Conservation (phyloP, 2,113 vertebrate genomes). For the Notarius lentiginosus region DNA sequence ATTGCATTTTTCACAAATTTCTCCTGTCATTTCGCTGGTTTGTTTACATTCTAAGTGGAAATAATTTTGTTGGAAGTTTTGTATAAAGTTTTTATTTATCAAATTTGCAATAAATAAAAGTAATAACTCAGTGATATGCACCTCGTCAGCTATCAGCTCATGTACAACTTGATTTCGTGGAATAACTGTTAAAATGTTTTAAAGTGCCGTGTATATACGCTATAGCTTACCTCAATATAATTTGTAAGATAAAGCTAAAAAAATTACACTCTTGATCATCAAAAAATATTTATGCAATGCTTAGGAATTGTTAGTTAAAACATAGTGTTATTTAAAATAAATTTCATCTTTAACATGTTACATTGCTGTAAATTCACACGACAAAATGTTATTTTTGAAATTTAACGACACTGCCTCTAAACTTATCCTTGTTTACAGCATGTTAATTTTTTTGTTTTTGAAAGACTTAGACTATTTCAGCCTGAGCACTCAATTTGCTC, state of each 20-base stretch:
- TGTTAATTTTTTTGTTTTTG: neutral
- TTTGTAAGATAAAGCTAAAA: neutral
- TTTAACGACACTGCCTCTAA: neutral
- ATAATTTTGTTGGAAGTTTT: no score
- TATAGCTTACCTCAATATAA: neutral
- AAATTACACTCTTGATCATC: neutral
- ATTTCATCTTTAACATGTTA: neutral
- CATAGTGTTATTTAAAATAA: neutral
- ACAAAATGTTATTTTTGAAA: neutral
- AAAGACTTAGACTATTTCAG: slow-evolving; percentile 1
- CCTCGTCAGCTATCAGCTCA: no score
- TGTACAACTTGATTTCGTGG: no score
- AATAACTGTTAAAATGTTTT: neutral
- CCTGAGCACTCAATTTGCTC: neutral
- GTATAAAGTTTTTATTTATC: no score
- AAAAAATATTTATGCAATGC: neutral
- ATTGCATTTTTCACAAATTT: no score
- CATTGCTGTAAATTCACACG: neutral
- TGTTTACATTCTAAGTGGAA: no score
- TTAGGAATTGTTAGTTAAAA: neutral
- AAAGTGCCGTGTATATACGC: neutral
- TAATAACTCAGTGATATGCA: no score
- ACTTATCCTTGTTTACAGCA: neutral
- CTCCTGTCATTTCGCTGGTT: no score
- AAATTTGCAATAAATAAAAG: no score